Evolutionary conservation across 2,888 invertebrate species (phyloP).

Genomic region (Abrostola tripartita): DNA sequence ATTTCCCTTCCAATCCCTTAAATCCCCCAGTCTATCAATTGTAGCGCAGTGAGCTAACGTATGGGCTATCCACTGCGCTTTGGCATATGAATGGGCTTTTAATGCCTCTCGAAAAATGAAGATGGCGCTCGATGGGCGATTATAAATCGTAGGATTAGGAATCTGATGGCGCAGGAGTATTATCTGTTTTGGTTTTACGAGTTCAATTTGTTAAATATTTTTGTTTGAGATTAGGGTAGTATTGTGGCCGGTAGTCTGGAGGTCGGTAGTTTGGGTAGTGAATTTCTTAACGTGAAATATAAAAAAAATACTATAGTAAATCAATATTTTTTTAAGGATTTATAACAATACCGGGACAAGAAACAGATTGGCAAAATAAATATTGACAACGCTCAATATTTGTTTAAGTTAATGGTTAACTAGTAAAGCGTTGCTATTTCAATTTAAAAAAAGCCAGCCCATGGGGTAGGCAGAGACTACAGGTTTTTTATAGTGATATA

Average conservation of each 20-base stretch:
- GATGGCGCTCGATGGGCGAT: slow-evolving; percentile 31
- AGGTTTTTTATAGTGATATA: too few species aligned
- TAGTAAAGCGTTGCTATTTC: too few species aligned
- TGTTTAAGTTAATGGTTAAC: too few species aligned
- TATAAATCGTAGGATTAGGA: slow-evolving; percentile 47
- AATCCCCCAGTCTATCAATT: slow-evolving; percentile 57
- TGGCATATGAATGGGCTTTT: slow-evolving; percentile 35
- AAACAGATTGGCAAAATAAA: too few species aligned
- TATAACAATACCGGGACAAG: too few species aligned
- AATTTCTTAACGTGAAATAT: slow-evolving; percentile 1
- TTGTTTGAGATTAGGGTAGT: slow-evolving; percentile 16
- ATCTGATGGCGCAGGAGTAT: slow-evolving; percentile 44
- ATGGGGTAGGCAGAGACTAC: too few species aligned
- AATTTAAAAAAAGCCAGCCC: too few species aligned
- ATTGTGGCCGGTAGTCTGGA: background rate
- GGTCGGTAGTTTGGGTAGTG: slow-evolving; percentile 9
- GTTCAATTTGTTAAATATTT: slow-evolving; percentile 43
- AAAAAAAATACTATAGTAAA: too few species aligned
- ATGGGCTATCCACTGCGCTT: slow-evolving; percentile 19
- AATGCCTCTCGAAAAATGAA: slow-evolving; percentile 52
- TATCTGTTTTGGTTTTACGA: slow-evolving; percentile 43
- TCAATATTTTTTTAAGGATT: too few species aligned
- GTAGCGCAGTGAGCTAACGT: slow-evolving; percentile 33
- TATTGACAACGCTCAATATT: too few species aligned
- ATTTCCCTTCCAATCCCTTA: slow-evolving; percentile 45